These are phyloP conservation scores for Syndactyla subalaris DNA, from an alignment of 2,797 vertebrate species.

Conservation along the genomic window DNA sequence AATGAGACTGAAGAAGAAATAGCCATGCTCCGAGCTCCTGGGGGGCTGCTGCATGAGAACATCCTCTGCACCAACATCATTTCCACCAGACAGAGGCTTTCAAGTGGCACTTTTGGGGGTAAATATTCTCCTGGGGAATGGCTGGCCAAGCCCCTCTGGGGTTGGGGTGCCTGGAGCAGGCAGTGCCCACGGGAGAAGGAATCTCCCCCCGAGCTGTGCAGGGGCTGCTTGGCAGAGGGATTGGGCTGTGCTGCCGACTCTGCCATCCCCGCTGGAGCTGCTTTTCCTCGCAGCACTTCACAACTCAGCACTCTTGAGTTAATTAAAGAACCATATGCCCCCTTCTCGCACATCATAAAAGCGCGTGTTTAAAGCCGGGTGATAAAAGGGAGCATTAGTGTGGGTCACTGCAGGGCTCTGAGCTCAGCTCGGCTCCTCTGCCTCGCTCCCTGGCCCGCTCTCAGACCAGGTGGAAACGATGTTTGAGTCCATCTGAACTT, in stretches of 20 bases:
- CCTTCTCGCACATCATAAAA: conserved; percentile 65
- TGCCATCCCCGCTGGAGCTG: conserved; percentile 41
- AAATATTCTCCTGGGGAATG: fast-evolving
- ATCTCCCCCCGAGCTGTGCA: fast-evolving
- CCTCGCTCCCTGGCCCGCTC: neutral
- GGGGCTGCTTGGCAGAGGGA: neutral
- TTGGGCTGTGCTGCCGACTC: neutral
- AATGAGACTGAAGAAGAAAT: neutral
- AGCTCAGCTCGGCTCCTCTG: neutral
- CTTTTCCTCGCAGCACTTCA: conserved; percentile 39
- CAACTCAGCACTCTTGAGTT: conserved; percentile 56
- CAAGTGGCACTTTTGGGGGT: neutral
- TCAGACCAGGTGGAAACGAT: conserved; percentile 52
- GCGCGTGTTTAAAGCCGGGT: conserved; percentile 20
- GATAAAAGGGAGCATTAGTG: conserved; percentile 53
- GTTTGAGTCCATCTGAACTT: conserved; percentile 17
- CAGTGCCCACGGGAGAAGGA: neutral
- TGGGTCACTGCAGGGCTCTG: conserved; percentile 16
- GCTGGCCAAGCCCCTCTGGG: neutral
- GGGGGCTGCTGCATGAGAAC: neutral
- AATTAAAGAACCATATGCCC: conserved; percentile 65
- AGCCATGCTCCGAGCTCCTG: fast-evolving
- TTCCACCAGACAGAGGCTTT: neutral
- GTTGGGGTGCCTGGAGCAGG: neutral
- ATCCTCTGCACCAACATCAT: neutral